phyloP scores from a whole-genome alignment of 2,113 vertebrate species.

The Fregata magnificens region DNA sequence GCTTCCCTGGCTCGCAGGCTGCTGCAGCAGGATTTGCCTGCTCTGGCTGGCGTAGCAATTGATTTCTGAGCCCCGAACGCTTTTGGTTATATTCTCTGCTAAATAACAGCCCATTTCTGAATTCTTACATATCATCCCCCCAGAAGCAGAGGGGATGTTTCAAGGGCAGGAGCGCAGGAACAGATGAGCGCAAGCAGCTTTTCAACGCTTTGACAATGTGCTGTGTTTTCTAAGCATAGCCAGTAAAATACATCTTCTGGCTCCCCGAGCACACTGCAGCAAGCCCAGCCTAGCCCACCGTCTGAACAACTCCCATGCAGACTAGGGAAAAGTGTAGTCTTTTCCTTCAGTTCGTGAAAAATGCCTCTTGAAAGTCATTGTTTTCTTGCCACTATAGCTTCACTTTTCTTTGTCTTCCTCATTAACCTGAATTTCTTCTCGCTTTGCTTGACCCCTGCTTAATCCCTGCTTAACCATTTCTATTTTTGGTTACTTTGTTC shows the following conservation, averaged over 20 bases:
- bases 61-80: not conserved
- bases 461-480: not conserved
- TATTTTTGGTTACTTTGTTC: not conserved
- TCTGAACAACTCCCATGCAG: not conserved
- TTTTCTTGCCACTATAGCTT: not conserved
- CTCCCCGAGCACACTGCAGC: not conserved
- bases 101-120: not conserved
- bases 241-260: not conserved
- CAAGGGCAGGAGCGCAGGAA: not conserved
- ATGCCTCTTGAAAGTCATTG: not conserved
- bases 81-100: not conserved
- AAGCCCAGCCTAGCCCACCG: not conserved
- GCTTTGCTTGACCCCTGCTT: not conserved
- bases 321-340: not conserved
- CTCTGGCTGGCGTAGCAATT: accelerated
- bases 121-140: not conserved
- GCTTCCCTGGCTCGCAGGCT: not conserved
- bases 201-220: not conserved
- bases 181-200: not conserved
- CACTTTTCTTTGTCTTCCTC: not conserved
- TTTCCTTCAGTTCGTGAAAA: not conserved
- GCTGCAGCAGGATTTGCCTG: not conserved
- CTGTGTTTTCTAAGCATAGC: not conserved
- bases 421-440: not conserved
- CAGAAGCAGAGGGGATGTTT: not conserved